These are phyloP conservation scores for Macrotus californicus DNA, from an alignment of 2,113 vertebrate genomes.

Conservation along the genomic window DNA sequence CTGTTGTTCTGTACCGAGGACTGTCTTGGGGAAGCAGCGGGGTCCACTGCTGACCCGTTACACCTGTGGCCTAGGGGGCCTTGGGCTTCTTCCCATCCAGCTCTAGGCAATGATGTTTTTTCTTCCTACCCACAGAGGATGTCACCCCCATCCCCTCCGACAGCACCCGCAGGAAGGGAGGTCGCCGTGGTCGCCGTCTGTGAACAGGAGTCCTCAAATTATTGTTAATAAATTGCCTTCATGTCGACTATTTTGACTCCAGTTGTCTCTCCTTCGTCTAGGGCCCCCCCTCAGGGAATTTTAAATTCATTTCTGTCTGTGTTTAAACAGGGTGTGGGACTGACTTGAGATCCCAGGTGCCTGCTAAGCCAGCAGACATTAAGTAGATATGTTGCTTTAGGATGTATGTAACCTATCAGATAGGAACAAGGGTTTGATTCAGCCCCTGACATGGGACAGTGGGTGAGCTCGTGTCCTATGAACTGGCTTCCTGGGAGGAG, in stretches of 20 bases:
- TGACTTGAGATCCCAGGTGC: neutral
- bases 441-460: neutral
- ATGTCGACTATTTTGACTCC: neutral
- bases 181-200: slow-evolving; percentile 96
- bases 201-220: slow-evolving; percentile 76
- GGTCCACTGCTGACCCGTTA: neutral
- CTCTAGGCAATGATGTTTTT: neutral
- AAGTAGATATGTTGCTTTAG: neutral
- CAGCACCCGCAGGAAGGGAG: slow-evolving; percentile 98
- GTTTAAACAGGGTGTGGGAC: neutral
- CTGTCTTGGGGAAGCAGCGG: fast-evolving
- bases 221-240: slow-evolving; percentile 86
- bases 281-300: neutral
- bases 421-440: neutral
- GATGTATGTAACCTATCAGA: too few species aligned
- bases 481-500: neutral
- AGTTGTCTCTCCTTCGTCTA: neutral
- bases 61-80: neutral
- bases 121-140: slow-evolving; percentile 86
- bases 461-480: neutral
- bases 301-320: neutral
- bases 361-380: neutral
- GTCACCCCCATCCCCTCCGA: slow-evolving; percentile 98
- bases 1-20: neutral
- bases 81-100: neutral